phyloP scores from a whole-genome alignment of 1,140 invertebrate species.

The Oncopodura yosiiana region DNA sequence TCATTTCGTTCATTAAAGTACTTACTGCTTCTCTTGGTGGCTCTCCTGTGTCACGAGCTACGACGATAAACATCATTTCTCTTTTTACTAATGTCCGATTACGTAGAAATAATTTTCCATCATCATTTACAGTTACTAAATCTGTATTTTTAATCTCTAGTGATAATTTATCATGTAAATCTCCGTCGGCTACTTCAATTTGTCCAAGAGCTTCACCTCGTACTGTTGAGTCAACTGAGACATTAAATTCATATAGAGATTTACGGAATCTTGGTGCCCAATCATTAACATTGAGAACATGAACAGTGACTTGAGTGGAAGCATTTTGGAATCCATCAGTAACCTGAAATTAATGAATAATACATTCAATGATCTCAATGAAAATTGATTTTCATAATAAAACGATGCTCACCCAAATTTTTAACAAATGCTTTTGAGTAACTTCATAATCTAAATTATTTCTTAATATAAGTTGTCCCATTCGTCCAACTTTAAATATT shows the following conservation, averaged over 20 bases:
- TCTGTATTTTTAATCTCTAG: constrained; percentile 43
- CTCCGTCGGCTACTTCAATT: constrained; percentile 68
- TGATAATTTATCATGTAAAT: constrained; percentile 59
- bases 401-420: too few relatives aligned
- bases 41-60: constrained; percentile 33
- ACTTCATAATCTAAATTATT: constrained; percentile 71
- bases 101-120: constrained; percentile 26
- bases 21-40: constrained; percentile 11
- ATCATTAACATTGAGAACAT: constrained; percentile 79
- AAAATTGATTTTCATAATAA: too few relatives aligned
- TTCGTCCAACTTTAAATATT: constrained; percentile 60
- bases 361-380: too few relatives aligned
- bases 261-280: constrained; percentile 83
- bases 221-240: constrained; percentile 37
- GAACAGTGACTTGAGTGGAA: constrained; percentile 60
- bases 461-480: constrained; percentile 67
- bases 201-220: constrained; percentile 45
- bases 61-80: constrained; percentile 36
- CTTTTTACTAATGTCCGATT: constrained; percentile 31
- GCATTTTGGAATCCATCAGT: constrained; percentile 77
- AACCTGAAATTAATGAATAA: too few relatives aligned
- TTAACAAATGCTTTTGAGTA: constrained; percentile 55
- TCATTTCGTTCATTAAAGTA: neutral
- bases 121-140: constrained; percentile 26
- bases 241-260: constrained; percentile 73